Base-by-base conservation (phyloP, 92 coral and sea anemone genomes). In the Porites cylindrica region DNA sequence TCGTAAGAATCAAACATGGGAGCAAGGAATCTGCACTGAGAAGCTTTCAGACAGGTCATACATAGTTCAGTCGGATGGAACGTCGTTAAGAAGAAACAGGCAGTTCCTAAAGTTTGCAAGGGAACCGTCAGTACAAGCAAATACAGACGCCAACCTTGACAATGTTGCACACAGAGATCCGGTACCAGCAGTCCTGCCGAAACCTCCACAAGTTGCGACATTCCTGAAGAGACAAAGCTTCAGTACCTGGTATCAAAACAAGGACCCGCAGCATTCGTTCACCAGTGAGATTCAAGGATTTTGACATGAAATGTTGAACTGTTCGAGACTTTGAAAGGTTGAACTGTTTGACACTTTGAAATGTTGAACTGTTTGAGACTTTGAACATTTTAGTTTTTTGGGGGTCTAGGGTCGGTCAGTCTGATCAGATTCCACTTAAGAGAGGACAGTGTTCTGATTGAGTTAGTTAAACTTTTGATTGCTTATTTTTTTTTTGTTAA, bases 31-130 rank as follows among this genome's bases (percentile, higher is more conserved):
- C 78, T 74, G 78, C 18, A 20, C 59, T 50, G 87, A 70, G 56
- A 85, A 85, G 51, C 84, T 85, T 7, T 77, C 79, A 78, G 89
- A 86, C 72, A 78, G 83, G 71, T 85, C 89, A 21, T 78, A 78
- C 32, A 2, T 78, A 78, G 89, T 86, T 19, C 47, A 78, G 59
- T 32, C 78, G 19, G 89, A 71, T 51, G 50, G 53, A 10, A 24
- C 11, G 67, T 8, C 62, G 51, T 1, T 77, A 52, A 52, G 84
- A 86, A 67, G 89, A 68, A 86, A 85, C 78, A 86, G 78, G 84
- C 89, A 67, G 66, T 70, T 60, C 7, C 59, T 69, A 52, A 77
- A 62, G 65, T 78, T 83, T 54, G 77, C 70, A n/a, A 23, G 18
- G 17, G 73, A 66, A 67, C 51, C 76, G 7, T 12, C 24, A 23